Evolutionary conservation across 2,113 vertebrate species (phyloP).

Genomic region (Ptychochromis oligacanthus): DNA sequence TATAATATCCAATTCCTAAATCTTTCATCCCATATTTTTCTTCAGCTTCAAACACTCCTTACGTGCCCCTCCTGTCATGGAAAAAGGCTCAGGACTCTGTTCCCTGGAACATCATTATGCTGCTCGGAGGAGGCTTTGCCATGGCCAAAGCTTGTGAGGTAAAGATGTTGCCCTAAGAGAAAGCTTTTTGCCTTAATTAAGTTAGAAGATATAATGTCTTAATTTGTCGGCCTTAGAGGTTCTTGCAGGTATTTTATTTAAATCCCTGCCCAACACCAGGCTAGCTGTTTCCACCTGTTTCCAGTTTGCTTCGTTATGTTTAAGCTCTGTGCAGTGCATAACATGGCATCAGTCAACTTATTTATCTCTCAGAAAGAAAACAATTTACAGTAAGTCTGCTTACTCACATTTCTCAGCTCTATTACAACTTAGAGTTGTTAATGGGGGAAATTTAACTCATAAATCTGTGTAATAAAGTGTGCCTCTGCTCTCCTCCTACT

Average conservation of each 20-base stretch:
- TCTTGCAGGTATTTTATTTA: too few species aligned
- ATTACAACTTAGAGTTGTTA: not conserved
- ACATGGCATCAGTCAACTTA: not conserved
- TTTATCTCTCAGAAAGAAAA: not conserved
- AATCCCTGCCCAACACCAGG: too few species aligned
- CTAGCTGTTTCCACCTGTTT: not conserved
- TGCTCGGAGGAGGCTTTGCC: slow-evolving; percentile 95
- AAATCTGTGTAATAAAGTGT: not conserved
- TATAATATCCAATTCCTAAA: not conserved
- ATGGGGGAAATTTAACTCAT: not conserved
- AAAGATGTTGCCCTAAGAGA: not conserved
- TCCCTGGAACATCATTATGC: slow-evolving; percentile 95
- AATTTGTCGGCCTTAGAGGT: too few species aligned
- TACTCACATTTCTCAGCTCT: not conserved
- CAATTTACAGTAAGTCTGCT: not conserved
- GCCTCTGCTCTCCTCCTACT: not conserved
- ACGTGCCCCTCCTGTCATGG: slow-evolving; percentile 89
- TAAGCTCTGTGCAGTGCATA: too few species aligned
- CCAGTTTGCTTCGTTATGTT: not conserved
- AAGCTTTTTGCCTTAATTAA: not conserved
- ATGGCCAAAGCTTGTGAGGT: slow-evolving; percentile 99
- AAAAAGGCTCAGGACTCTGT: slow-evolving; percentile 90
- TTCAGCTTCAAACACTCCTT: slow-evolving; percentile 86
- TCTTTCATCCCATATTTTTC: not conserved
- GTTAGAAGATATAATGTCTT: not conserved